Evolutionary conservation across 2,797 vertebrate species (phyloP).

Genomic region (Staurois parvus): DNA sequence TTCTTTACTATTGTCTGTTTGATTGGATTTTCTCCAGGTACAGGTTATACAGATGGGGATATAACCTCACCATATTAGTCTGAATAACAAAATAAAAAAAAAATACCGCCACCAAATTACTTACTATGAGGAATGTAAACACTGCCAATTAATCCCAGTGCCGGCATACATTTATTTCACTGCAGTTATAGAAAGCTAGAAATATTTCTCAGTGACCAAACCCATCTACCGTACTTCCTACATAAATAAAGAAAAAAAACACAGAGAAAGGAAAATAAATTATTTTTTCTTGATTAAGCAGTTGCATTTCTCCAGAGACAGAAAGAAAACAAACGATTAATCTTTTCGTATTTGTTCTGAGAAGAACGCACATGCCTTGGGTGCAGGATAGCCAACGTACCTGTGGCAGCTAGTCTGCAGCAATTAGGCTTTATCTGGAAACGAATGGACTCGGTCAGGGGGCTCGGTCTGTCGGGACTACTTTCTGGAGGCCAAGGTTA

Average conservation of each 20-base stretch:
- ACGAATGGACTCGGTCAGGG: slow-evolving; percentile 82
- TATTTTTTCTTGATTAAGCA: slow-evolving; percentile 99
- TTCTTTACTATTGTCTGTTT: slow-evolving; percentile 80
- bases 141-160: slow-evolving; percentile 77
- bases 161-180: slow-evolving; percentile 75
- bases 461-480: slow-evolving; percentile 80
- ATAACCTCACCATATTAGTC: slow-evolving; percentile 77
- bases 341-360: slow-evolving; percentile 91
- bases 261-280: slow-evolving; percentile 87
- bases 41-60: slow-evolving; percentile 88
- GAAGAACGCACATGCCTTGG: slow-evolving; percentile 78
- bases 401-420: slow-evolving; percentile 85
- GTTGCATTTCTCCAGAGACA: slow-evolving; percentile 86
- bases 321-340: slow-evolving; percentile 97
- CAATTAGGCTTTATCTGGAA: slow-evolving; percentile 87
- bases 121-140: slow-evolving; percentile 78
- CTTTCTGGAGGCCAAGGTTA: slow-evolving; percentile 79
- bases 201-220: slow-evolving; percentile 78
- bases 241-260: slow-evolving; percentile 71
- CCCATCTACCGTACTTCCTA: slow-evolving; percentile 68
- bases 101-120: slow-evolving; percentile 77
- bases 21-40: slow-evolving; percentile 89
- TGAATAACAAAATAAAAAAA: slow-evolving; percentile 72
- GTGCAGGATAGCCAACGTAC: slow-evolving; percentile 78
- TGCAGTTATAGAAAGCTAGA: slow-evolving; percentile 69